A percentile compares a stretch with the other conserved stretches of the same genome.
Evolutionary conservation across 2,797 vertebrate genomes (phyloP).

Genomic region (Echeneis naucrates): DNA sequence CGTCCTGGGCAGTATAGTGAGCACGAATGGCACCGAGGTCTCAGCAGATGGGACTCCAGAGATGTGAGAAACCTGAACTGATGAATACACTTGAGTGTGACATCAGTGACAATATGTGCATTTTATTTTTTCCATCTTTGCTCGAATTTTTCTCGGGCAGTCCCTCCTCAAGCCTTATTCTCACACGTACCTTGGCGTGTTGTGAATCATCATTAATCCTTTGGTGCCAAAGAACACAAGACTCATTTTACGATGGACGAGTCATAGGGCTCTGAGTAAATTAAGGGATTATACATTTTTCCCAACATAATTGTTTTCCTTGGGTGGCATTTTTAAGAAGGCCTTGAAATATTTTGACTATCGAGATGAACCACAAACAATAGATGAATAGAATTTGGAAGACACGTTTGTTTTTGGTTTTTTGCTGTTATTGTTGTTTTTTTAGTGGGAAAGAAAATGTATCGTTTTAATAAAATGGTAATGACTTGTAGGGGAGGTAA

Average conservation of each 20-base stretch:
- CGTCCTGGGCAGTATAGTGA: conserved; percentile 50
- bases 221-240: background rate
- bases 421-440: too few relatives aligned
- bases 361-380: background rate
- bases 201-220: background rate
- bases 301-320: background rate
- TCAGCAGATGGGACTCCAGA: background rate
- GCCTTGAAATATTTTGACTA: background rate
- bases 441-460: too few relatives aligned
- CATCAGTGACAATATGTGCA: too few relatives aligned
- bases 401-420: too few relatives aligned
- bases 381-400: too few relatives aligned
- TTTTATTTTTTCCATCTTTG: background rate
- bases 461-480: too few relatives aligned
- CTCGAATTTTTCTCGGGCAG: background rate
- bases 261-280: background rate
- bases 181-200: background rate
- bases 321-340: background rate
- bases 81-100: too few relatives aligned
- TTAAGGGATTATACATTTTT: background rate
- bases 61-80: background rate
- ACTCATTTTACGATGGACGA: too few relatives aligned
- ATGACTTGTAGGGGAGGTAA: background rate
- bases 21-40: background rate
- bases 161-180: background rate